A percentile compares a stretch with the other conserved stretches of the same genome.
These are phyloP conservation scores for Clepsis dumicolana DNA, from an alignment of 2,888 invertebrate genomes.

Conservation along the genomic window DNA sequence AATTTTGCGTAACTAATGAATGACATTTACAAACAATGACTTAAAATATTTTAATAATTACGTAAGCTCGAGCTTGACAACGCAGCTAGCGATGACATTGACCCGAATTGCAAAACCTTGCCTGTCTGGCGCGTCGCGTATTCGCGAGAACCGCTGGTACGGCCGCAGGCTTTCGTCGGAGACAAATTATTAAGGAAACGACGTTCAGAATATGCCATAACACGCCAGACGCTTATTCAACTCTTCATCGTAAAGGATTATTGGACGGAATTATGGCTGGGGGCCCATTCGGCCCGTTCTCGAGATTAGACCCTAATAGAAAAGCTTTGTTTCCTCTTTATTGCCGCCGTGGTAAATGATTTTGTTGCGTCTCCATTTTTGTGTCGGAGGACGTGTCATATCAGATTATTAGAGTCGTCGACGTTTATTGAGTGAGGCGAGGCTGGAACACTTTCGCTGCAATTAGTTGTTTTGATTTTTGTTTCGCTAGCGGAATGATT, in stretches of 20 bases:
- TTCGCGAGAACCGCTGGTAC: conserved; percentile 53
- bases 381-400: conserved; percentile 44
- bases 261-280: conserved; percentile 58
- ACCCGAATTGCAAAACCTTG: conserved; percentile 21
- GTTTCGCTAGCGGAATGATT: conserved; percentile 4
- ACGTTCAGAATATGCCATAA: conserved; percentile 66
- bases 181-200: conserved; percentile 70
- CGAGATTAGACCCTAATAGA: conserved; percentile 63
- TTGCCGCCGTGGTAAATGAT: conserved; percentile 44
- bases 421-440: conserved; percentile 34
- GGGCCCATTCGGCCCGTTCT: conserved; percentile 50
- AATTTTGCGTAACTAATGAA: background rate
- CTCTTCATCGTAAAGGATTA: conserved; percentile 71
- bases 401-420: conserved; percentile 28
- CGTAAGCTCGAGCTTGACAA: conserved; percentile 21
- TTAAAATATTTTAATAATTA: conserved; percentile 17
- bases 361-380: conserved; percentile 47
- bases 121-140: conserved; percentile 14
- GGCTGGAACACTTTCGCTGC: conserved; percentile 1
- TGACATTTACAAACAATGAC: conserved; percentile 23
- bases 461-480: conserved; percentile 19
- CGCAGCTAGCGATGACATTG: conserved; percentile 27
- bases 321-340: conserved; percentile 58
- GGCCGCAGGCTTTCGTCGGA: conserved; percentile 50
- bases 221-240: conserved; percentile 65